Evolutionary conservation across 2,888 invertebrate species (phyloP).

Genomic region (Tinea pellionella): DNA sequence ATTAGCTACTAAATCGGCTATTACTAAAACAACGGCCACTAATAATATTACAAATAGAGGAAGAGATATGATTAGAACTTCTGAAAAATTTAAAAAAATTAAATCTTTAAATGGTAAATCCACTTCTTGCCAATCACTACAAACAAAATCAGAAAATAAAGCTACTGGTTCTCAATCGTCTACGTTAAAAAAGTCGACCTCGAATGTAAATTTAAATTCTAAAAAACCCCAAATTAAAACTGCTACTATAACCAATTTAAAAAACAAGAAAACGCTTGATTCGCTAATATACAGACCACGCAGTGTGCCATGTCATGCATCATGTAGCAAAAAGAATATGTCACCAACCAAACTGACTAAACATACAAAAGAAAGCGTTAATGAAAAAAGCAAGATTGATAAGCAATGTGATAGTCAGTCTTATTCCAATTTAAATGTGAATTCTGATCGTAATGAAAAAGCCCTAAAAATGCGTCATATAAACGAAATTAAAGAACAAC

Average conservation of each 20-base stretch:
- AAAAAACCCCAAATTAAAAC: constrained; percentile 44
- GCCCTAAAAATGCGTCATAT: constrained; percentile 21
- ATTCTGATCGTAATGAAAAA: constrained; percentile 49
- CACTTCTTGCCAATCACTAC: constrained; percentile 33
- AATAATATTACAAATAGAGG: constrained; percentile 38
- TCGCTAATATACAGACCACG: constrained; percentile 37
- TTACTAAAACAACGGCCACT: constrained; percentile 18
- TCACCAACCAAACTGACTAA: constrained; percentile 19
- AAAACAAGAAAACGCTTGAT: constrained; percentile 47
- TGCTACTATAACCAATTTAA: constrained; percentile 48
- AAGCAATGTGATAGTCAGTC: neutral
- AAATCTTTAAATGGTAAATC: constrained; percentile 44
- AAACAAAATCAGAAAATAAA: neutral
- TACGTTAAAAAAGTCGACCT: constrained; percentile 35
- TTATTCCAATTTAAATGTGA: constrained; percentile 29
- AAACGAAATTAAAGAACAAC: constrained; percentile 68
- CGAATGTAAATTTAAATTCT: constrained; percentile 32
- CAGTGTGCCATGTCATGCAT: constrained; percentile 45
- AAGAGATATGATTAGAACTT: constrained; percentile 58
- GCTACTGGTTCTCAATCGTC: constrained; percentile 17
- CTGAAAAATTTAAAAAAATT: constrained; percentile 53
- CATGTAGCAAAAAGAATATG: constrained; percentile 45
- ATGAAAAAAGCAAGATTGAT: constrained; percentile 26
- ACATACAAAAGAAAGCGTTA: constrained; percentile 9
- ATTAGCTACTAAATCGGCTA: neutral